phyloP scores from a whole-genome alignment of 2,113 vertebrate genomes.

The Coptodon bakossiorum region DNA sequence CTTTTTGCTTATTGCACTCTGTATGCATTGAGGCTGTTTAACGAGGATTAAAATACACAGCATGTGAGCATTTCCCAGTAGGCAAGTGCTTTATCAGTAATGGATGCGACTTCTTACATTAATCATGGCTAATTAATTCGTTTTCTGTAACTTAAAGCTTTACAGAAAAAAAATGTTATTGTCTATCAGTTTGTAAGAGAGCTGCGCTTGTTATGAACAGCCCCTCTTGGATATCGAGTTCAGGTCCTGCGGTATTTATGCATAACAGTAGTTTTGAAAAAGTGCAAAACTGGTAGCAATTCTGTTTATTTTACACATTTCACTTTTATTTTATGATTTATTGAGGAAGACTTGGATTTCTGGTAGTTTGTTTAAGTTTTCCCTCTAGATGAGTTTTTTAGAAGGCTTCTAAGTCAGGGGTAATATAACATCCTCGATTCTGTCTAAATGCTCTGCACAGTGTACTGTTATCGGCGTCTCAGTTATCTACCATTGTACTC shows the following conservation, averaged over 20 bases:
- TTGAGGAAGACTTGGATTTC: background rate
- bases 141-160: background rate
- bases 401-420: background rate
- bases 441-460: background rate
- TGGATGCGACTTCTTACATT: background rate
- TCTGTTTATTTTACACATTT: background rate
- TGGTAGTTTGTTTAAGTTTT: background rate
- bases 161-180: background rate
- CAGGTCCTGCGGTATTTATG: background rate
- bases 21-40: background rate
- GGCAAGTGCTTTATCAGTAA: background rate
- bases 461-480: slow-evolving; percentile 23
- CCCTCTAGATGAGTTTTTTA: background rate
- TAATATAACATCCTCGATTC: background rate
- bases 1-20: background rate
- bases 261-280: background rate
- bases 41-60: background rate
- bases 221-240: background rate
- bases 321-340: background rate
- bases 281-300: background rate
- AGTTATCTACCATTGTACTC: slow-evolving; percentile 25
- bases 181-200: background rate
- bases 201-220: background rate
- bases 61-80: background rate
- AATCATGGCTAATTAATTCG: background rate